Evolutionary conservation across 2,113 vertebrate genomes (phyloP).

Genomic region (Morone chrysops): DNA sequence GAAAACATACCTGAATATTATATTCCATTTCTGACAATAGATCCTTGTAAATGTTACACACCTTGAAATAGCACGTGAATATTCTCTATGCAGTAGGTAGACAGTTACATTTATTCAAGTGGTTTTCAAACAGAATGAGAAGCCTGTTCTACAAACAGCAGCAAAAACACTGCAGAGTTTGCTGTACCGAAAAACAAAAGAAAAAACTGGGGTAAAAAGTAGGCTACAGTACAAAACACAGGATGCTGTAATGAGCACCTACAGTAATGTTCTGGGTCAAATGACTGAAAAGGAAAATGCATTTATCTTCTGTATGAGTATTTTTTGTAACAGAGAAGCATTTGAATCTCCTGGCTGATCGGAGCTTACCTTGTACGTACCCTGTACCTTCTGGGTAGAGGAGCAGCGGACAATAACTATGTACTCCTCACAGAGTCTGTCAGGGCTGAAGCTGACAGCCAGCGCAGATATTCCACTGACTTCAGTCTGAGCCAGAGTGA

Average conservation of each 20-base stretch:
- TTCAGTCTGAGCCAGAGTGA: slow-evolving; percentile 39
- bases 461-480: slow-evolving; percentile 19
- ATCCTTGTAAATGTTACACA: too few species aligned
- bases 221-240: slow-evolving; percentile 5
- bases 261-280: slow-evolving; percentile 44
- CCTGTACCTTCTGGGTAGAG: fast-evolving
- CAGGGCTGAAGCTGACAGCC: slow-evolving; percentile 68
- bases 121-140: neutral
- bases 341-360: neutral
- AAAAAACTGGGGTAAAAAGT: slow-evolving; percentile 39
- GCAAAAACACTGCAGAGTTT: neutral
- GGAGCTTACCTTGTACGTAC: slow-evolving; percentile 43
- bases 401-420: slow-evolving; percentile 57
- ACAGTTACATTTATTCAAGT: neutral
- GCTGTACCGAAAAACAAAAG: neutral
- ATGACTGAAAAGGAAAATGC: neutral
- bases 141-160: neutral
- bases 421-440: slow-evolving; percentile 68
- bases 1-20: too few species aligned
- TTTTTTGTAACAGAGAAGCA: neutral
- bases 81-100: neutral
- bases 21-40: too few species aligned
- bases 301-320: neutral
- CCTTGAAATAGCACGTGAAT: neutral
- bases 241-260: slow-evolving; percentile 31